These are phyloP conservation scores for Epicauta chinensis DNA, from an alignment of 1,140 invertebrate genomes.

Conservation along the genomic window DNA sequence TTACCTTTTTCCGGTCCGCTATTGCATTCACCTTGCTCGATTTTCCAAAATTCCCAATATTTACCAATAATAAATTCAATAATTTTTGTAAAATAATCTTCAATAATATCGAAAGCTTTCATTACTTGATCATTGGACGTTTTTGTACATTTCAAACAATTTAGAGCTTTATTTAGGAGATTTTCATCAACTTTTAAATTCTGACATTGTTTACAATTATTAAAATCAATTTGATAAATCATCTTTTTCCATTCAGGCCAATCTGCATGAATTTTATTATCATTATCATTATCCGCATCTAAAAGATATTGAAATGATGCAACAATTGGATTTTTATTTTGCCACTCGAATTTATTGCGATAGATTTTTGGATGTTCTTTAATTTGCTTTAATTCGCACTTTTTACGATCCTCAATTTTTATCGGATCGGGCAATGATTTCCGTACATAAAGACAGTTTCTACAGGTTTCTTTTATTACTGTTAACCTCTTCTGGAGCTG, in stretches of 20 bases:
- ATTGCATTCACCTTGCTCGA: slow-evolving; percentile 8
- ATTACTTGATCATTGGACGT: no score
- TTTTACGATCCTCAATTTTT: no score
- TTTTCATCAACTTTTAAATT: slow-evolving; percentile 15
- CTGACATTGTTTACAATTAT: not conserved
- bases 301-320: slow-evolving; percentile 1
- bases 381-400: no score
- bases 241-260: not conserved
- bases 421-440: no score
- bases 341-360: no score
- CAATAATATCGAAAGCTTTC: slow-evolving; percentile 8
- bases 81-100: slow-evolving; percentile 21
- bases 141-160: slow-evolving; percentile 12
- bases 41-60: slow-evolving; percentile 22
- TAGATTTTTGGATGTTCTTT: no score
- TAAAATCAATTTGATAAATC: not conserved
- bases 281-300: not conserved
- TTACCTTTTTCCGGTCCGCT: no score
- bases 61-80: slow-evolving; percentile 23
- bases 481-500: no score
- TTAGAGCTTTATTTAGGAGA: slow-evolving; percentile 11
- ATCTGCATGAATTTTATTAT: no score
- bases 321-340: slow-evolving; percentile 3
- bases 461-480: no score
- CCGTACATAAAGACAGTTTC: no score